Conservation (phyloP, 2,888 invertebrate species). For the Callinectes sapidus region DNA sequence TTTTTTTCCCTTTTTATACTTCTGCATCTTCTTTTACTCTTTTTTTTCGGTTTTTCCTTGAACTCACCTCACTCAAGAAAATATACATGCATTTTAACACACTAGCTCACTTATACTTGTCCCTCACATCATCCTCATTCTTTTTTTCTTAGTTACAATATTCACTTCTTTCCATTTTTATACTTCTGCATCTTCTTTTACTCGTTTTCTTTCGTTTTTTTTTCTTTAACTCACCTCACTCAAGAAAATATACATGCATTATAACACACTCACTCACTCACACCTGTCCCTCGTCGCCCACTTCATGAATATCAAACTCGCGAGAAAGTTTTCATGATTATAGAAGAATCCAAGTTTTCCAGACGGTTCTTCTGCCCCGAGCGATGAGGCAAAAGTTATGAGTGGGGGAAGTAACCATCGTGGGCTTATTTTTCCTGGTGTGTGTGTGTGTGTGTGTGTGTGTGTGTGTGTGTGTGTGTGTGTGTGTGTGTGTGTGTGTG, state of each 20-base stretch:
- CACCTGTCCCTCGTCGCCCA: background rate
- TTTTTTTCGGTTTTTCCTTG: background rate
- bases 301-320: background rate
- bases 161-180: background rate
- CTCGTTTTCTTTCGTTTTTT: background rate
- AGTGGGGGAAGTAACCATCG: background rate
- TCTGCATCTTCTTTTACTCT: background rate
- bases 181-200: background rate
- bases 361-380: background rate
- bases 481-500: background rate
- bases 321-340: background rate
- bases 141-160: background rate
- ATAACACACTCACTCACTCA: background rate
- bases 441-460: conserved; percentile 15
- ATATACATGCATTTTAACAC: background rate
- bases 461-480: conserved; percentile 4
- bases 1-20: background rate
- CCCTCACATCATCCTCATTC: background rate
- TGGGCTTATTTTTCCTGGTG: background rate
- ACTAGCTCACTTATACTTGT: background rate
- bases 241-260: background rate
- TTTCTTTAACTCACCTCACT: background rate
- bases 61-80: too few species aligned
- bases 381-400: background rate
- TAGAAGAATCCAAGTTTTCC: background rate